Evolutionary conservation across 2,888 invertebrate species (phyloP).

Genomic region (Plusia festucae): DNA sequence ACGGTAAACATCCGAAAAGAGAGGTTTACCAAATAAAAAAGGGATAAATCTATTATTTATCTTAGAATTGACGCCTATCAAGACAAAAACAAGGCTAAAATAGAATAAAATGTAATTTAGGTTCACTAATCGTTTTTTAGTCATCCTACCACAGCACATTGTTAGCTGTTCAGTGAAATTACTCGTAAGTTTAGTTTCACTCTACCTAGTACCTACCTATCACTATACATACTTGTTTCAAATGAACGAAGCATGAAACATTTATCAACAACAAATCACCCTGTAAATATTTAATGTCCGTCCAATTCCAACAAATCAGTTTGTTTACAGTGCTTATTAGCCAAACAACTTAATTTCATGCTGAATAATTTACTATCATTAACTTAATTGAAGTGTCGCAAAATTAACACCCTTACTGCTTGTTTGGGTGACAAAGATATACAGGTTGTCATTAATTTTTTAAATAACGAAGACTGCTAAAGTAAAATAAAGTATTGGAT

Average conservation of each 20-base stretch:
- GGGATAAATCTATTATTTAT: no score
- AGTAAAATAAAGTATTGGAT: neutral
- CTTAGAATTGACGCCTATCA: no score
- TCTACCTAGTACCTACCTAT: neutral
- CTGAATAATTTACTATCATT: slow-evolving; percentile 55
- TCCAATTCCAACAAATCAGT: slow-evolving; percentile 46
- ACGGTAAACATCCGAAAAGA: no score
- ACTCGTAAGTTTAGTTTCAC: no score
- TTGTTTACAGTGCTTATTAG: slow-evolving; percentile 65
- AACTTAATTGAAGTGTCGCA: slow-evolving; percentile 61
- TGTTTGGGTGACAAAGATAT: slow-evolving; percentile 39
- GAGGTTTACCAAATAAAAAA: no score
- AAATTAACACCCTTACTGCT: slow-evolving; percentile 60
- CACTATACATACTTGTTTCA: neutral
- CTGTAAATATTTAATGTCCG: slow-evolving; percentile 35
- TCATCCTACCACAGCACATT: no score
- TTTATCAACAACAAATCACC: slow-evolving; percentile 20
- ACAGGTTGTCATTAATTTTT: slow-evolving; percentile 29
- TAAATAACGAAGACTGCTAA: neutral
- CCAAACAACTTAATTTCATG: slow-evolving; percentile 65
- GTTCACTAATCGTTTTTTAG: no score
- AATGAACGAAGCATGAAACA: neutral
- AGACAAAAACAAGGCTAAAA: no score
- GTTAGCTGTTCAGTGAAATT: no score
- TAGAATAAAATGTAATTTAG: no score